Evolutionary conservation across 2,888 invertebrate species (phyloP).

Genomic region (Uropetala carovei): DNA sequence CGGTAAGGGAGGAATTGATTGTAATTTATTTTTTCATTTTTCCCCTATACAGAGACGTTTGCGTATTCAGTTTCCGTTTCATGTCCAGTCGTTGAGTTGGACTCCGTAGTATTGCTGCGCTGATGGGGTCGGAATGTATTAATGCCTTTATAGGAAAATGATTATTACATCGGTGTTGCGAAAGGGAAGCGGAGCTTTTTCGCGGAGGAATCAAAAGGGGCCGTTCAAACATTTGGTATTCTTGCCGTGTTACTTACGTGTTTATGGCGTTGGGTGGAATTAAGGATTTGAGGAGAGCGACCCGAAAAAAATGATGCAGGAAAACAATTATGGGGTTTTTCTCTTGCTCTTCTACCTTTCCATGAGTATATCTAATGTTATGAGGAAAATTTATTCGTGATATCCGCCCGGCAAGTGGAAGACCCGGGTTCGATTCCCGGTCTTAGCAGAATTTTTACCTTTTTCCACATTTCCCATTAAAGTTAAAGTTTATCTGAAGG

Average conservation of each 20-base stretch:
- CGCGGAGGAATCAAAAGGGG: background rate
- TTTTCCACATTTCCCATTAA: too few relatives aligned
- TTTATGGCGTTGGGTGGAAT: too few relatives aligned
- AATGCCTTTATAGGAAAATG: background rate
- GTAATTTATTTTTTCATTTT: background rate
- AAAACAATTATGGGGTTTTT: too few relatives aligned
- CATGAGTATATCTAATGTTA: too few relatives aligned
- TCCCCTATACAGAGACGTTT: background rate
- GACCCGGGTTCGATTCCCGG: too few relatives aligned
- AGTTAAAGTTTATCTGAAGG: too few relatives aligned
- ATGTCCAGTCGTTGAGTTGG: background rate
- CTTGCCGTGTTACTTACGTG: background rate
- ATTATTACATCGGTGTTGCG: background rate
- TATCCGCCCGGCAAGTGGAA: too few relatives aligned
- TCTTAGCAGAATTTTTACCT: too few relatives aligned
- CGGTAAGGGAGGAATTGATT: background rate
- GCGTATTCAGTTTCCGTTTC: conserved; percentile 42
- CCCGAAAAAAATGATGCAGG: background rate
- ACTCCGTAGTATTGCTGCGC: background rate
- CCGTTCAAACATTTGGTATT: background rate
- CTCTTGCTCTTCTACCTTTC: too few relatives aligned
- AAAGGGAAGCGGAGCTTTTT: too few relatives aligned
- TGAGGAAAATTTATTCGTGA: too few relatives aligned
- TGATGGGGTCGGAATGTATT: background rate
- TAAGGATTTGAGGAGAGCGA: too few relatives aligned